These are phyloP conservation scores for Myotis lucifugus DNA, from an alignment of 2,113 vertebrate species.

Conservation along the genomic window DNA sequence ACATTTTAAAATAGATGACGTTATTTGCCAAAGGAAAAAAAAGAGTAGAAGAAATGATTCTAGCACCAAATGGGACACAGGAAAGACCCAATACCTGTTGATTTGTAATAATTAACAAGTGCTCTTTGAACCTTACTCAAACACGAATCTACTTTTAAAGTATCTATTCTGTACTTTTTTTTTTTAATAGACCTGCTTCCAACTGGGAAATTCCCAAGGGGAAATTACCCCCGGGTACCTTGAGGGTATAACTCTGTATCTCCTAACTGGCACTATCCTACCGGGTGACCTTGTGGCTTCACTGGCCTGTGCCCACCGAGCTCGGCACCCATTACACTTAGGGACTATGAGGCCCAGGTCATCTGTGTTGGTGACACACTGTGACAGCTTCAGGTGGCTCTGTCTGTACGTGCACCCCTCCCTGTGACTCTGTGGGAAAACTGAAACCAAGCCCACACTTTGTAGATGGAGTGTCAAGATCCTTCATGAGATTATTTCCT, in stretches of 20 bases:
- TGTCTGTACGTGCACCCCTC: not conserved
- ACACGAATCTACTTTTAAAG: slow-evolving; percentile 37
- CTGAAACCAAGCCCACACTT: not conserved
- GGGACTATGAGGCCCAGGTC: not conserved
- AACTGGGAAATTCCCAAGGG: slow-evolving; percentile 23
- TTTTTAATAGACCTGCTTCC: not conserved
- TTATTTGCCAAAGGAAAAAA: slow-evolving; percentile 1
- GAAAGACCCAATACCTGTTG: not conserved
- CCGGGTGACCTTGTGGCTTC: not conserved
- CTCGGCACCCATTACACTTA: not conserved
- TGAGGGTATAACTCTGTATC: not conserved
- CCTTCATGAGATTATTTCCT: not conserved
- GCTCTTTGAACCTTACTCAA: slow-evolving; percentile 37
- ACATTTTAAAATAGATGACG: slow-evolving; percentile 14
- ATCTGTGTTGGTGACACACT: not conserved
- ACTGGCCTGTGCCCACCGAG: not conserved
- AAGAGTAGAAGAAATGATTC: not conserved
- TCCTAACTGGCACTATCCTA: not conserved
- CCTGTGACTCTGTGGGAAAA: not conserved
- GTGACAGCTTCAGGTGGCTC: not conserved
- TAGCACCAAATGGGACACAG: not conserved
- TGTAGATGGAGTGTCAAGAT: not conserved
- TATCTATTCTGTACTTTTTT: not conserved
- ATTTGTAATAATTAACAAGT: slow-evolving; percentile 27
- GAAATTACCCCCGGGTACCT: not conserved